These are phyloP conservation scores for Molossus alvarezi DNA, from an alignment of 2,797 vertebrate genomes.

Conservation along the genomic window DNA sequence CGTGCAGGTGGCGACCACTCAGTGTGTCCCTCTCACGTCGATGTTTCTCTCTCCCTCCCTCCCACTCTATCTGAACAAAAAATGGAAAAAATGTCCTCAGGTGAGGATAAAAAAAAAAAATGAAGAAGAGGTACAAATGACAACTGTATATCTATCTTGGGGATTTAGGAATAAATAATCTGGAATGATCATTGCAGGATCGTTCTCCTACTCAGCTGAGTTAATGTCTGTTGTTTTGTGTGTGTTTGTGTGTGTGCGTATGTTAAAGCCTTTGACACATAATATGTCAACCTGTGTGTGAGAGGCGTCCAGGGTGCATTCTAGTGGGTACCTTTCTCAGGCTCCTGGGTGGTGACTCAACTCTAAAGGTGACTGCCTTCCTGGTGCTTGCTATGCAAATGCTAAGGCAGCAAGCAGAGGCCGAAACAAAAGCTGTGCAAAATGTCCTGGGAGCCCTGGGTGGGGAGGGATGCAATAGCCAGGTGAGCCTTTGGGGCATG, in stretches of 20 bases:
- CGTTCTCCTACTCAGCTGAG: neutral
- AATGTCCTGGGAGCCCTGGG: neutral
- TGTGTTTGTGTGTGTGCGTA: neutral
- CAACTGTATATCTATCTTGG: rapidly evolving
- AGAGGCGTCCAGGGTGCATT: neutral
- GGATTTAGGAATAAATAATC: neutral
- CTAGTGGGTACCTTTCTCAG: neutral
- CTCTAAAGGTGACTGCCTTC: neutral
- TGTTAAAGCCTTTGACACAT: neutral
- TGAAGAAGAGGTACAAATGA: neutral
- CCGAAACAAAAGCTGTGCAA: too few relatives aligned
- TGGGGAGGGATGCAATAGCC: rapidly evolving
- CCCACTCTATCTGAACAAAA: too few relatives aligned
- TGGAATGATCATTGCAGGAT: too few relatives aligned
- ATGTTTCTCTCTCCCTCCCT: too few relatives aligned
- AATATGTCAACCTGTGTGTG: neutral
- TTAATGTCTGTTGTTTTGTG: neutral
- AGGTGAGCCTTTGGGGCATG: neutral
- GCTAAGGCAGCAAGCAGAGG: neutral
- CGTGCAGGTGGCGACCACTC: too few relatives aligned
- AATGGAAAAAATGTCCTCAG: too few relatives aligned
- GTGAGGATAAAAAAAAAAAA: too few relatives aligned
- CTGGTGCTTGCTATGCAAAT: too few relatives aligned
- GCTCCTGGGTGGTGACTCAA: neutral
- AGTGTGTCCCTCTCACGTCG: too few relatives aligned